Base-by-base conservation (phyloP, 2,113 vertebrate genomes). In the Dissostichus mawsoni region DNA sequence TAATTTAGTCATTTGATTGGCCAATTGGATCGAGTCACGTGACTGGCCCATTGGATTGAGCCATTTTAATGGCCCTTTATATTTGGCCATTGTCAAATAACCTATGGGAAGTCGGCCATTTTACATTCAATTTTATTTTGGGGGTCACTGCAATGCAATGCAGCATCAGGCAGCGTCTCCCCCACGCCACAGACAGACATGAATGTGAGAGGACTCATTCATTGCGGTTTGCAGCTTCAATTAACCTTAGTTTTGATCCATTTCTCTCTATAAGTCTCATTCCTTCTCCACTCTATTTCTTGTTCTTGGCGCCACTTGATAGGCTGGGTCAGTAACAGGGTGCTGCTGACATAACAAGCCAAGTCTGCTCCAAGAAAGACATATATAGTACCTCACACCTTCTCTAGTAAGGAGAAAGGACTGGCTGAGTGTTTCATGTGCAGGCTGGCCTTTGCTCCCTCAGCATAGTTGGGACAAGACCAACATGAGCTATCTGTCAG, bases 321-420 rank as follows among this genome's bases (percentile, higher is more conserved):
- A 89, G 80, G 64, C 74, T 36, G 78, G 75, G 85, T 87, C 85
- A 84, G 69, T 84, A 68, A 89, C 78, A 81, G 84, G 83, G 85
- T 89, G 85, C 87, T 74, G 76, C 86, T 89, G 83, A 84, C 79
- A 79, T 87, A 90, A 92, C 71, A 81, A 80, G 62, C 51, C 66
- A 66, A 87, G 81, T 78, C 50, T 3, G 61, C 80, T 90, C 90
- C 87, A 91, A 92, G 87, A 88, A 87, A 88, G 81, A 89, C 84
- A 89, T 86, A 89, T 92, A 91, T 69, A 73, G 78, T 86, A 73
- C 81, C 87, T 86, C 78, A 86, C 79, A 90, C 87, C 83, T 91
- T 91, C 52, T 80, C 78, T 59, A 56, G 69, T 64, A 76, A 61
- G 55, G 66, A 41, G 45, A 69, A 81, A 85, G 23, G 53, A 79